Percentiles rank a stretch among this genome's conserved stretches.
Conservation (phyloP, 2,888 invertebrate species). For the Uropetala carovei region DNA sequence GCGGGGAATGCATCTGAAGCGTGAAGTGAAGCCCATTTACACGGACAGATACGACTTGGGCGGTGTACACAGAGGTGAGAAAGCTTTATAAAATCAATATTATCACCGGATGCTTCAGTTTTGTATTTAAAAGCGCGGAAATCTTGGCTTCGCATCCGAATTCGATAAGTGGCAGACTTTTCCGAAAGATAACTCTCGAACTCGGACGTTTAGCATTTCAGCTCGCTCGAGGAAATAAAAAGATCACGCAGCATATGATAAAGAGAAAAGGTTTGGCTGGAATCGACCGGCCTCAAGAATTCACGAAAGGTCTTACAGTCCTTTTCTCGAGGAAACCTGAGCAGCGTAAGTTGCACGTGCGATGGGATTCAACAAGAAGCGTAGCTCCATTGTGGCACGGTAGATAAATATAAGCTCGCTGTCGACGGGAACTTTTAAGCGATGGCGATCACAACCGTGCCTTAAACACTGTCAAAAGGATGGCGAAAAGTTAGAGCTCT, state of each 20-base stretch:
- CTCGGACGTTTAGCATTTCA: background rate
- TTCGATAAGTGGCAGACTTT: background rate
- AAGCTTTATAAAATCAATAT: too few species aligned
- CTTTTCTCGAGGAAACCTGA: background rate
- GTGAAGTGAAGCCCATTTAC: too few species aligned
- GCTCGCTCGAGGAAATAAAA: background rate
- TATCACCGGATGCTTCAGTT: background rate
- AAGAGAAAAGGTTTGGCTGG: background rate
- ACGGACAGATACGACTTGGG: too few species aligned
- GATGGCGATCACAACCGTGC: background rate
- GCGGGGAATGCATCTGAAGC: too few species aligned
- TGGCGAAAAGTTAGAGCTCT: background rate
- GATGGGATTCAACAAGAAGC: constrained; percentile 4
- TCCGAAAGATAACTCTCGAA: background rate
- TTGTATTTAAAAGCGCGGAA: background rate
- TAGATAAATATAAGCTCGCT: background rate
- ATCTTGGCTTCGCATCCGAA: background rate
- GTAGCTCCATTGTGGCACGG: background rate
- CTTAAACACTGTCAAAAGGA: background rate
- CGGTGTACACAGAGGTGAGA: too few species aligned
- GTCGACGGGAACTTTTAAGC: background rate
- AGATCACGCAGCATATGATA: background rate
- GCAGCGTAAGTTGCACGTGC: constrained; percentile 17
- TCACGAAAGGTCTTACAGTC: background rate
- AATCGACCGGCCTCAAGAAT: background rate